These are phyloP conservation scores for Aplochiton taeniatus DNA, from an alignment of 2,797 vertebrate species.

Conservation along the genomic window DNA sequence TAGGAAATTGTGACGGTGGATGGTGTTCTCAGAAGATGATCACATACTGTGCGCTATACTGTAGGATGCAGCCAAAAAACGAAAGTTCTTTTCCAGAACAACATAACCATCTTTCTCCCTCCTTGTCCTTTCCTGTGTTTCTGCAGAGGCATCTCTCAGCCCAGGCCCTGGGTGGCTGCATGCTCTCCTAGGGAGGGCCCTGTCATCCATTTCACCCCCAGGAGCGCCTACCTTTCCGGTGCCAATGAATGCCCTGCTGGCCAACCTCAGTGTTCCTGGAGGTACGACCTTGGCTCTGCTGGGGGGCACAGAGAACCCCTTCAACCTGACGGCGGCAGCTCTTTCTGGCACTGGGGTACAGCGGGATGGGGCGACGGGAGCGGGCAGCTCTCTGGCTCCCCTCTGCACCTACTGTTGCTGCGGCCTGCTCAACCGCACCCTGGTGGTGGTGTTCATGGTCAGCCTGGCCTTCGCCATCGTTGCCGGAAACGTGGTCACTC, in stretches of 20 bases:
- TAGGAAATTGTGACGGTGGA: too few relatives aligned
- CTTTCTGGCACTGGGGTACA: slow-evolving; percentile 20
- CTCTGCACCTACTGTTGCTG: slow-evolving; percentile 75
- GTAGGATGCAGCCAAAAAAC: too few relatives aligned
- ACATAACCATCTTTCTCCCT: too few relatives aligned
- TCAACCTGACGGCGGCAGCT: slow-evolving; percentile 60
- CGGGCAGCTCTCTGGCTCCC: slow-evolving; percentile 54
- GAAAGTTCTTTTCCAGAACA: too few relatives aligned
- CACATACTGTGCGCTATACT: neutral
- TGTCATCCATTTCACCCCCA: slow-evolving; percentile 12
- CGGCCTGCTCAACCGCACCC: slow-evolving; percentile 67
- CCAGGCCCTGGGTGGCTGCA: slow-evolving; percentile 39
- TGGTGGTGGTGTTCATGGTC: slow-evolving; percentile 78
- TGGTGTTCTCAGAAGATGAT: neutral
- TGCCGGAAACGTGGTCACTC: slow-evolving; percentile 80
- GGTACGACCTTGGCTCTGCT: slow-evolving; percentile 37
- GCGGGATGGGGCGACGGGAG: neutral
- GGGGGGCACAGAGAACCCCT: slow-evolving; percentile 36
- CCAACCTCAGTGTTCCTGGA: slow-evolving; percentile 53
- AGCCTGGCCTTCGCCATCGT: slow-evolving; percentile 77
- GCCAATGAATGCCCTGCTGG: slow-evolving; percentile 61
- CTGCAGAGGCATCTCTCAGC: slow-evolving; percentile 39
- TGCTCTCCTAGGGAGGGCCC: slow-evolving; percentile 32
- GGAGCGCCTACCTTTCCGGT: slow-evolving; percentile 16
- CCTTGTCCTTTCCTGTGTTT: slow-evolving; percentile 13